Evolutionary conservation across 2,797 vertebrate genomes (phyloP).

Genomic region (Pipistrellus nathusii): DNA sequence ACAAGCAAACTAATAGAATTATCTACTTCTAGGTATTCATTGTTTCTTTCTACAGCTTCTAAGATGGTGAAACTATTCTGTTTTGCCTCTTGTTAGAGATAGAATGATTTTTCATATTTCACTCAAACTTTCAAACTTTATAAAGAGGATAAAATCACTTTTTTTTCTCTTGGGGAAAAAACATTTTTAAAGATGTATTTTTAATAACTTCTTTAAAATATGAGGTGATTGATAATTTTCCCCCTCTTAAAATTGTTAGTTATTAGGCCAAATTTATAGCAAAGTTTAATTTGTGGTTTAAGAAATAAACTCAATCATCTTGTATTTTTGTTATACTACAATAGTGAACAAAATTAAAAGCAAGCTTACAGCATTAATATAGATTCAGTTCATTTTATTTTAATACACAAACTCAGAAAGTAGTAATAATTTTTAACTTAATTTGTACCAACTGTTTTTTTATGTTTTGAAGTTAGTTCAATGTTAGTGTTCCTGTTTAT

Average conservation of each 20-base stretch:
- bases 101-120: constrained; percentile 44
- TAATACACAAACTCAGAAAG: constrained; percentile 22
- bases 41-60: constrained; percentile 32
- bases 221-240: background rate
- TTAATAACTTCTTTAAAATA: background rate
- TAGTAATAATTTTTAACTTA: constrained; percentile 8
- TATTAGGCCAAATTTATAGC: background rate
- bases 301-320: background rate
- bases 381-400: background rate
- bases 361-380: constrained; percentile 40
- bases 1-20: constrained; percentile 17
- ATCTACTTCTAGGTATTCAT: background rate
- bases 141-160: background rate
- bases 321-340: background rate
- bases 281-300: background rate
- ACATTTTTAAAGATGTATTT: background rate
- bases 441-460: background rate
- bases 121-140: constrained; percentile 14
- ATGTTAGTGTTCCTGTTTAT: background rate
- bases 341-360: background rate
- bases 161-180: background rate
- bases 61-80: constrained; percentile 33
- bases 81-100: background rate
- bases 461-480: background rate
- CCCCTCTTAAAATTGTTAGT: background rate